Base-by-base conservation (phyloP, 2,113 vertebrate species). In the Phyllopteryx taeniolatus region DNA sequence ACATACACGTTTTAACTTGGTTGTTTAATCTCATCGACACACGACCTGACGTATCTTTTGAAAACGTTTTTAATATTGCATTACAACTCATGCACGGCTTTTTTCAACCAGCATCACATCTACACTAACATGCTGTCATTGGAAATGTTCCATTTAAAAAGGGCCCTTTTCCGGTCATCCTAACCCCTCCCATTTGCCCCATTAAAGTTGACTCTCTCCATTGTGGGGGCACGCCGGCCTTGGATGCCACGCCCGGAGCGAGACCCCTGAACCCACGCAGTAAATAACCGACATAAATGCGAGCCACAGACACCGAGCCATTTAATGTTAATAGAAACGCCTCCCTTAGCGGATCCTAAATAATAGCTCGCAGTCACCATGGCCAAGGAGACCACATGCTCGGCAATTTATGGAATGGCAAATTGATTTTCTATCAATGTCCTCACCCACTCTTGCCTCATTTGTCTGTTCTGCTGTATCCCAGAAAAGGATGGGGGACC, bases 221-320 rank as follows among this genome's bases (percentile, higher is more conserved):
- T 64, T 43, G 39, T 49, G 39, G 82, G 72, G 76, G 69, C 77
- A 75, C 59, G 53, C 59, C 31, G 75, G 70, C 75, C 74, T 79
- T 78, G 49, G 5, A 43, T 67, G 79, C 62, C 42, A 47, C 77
- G 81, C 72, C 56, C n/a, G 56, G 74, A 82, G 80, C 75, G 82
- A 85, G 86, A 83, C 77, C 85, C 68, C 73, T 74, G 53, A 72
- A 61, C 74, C 72, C 19, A 11, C 60, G 68, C 80, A 73, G 77
- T 92, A 91, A 91, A 92, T 90, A 89, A 90, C 82, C 73, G 0
- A 61, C 81, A 90, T 91, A 90, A 92, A 90, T 88, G 88, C 87
- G 84, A 85, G 77, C 79, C 42, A n/a, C 88, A 86, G 87, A 91
- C 83, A 74, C 72, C 70, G 46, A 76, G 67, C 80, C 80, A 85